A percentile compares a stretch with the other conserved stretches of the same genome.
phyloP scores from a whole-genome alignment of 1,140 invertebrate species.

The Euglossa dilemma region DNA sequence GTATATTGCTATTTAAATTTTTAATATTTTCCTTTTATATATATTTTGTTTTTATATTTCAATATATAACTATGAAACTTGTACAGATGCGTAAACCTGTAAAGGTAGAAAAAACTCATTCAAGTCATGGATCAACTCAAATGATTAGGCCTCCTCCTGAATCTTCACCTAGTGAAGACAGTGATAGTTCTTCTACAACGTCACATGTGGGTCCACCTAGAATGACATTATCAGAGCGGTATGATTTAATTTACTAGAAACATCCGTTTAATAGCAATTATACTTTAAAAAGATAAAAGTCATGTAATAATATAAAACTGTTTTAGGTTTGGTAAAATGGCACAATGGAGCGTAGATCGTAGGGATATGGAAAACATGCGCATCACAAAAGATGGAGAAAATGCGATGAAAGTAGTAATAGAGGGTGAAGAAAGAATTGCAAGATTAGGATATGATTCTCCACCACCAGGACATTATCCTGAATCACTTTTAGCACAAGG shows the following conservation, averaged over 20 bases:
- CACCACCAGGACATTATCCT: constrained; percentile 89
- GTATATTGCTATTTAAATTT: not conserved
- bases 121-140: constrained; percentile 71
- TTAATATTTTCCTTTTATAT: not conserved
- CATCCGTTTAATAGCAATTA: not conserved
- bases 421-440: constrained; percentile 84
- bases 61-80: constrained; percentile 44
- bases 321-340: constrained; percentile 92
- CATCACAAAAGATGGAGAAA: constrained; percentile 89
- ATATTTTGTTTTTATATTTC: not conserved
- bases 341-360: constrained; percentile 92
- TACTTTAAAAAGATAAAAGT: not conserved
- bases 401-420: constrained; percentile 89
- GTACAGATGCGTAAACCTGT: constrained; percentile 80
- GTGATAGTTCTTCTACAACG: constrained; percentile 81
- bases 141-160: constrained; percentile 77
- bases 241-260: constrained; percentile 24
- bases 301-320: not conserved
- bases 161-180: constrained; percentile 80
- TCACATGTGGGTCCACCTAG: constrained; percentile 80
- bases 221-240: constrained; percentile 84
- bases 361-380: constrained; percentile 92
- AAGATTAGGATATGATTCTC: constrained; percentile 83
- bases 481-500: constrained; percentile 87
- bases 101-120: constrained; percentile 80